phyloP scores from a whole-genome alignment of 2,113 vertebrate genomes.

The Platichthys flesus region DNA sequence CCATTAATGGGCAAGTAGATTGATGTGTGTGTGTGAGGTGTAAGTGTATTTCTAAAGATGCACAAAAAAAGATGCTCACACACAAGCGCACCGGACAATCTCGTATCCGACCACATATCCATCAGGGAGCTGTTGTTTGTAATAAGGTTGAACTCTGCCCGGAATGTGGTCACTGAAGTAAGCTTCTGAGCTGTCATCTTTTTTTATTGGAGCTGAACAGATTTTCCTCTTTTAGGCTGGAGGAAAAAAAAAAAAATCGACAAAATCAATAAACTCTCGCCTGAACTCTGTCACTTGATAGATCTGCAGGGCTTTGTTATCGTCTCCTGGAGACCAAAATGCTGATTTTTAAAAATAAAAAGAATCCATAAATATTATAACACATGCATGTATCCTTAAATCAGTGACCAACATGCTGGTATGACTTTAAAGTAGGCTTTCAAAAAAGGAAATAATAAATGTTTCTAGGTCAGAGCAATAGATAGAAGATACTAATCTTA shows the following conservation, averaged over 20 bases:
- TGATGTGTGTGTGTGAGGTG: slow-evolving; percentile 38
- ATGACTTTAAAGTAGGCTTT: slow-evolving; percentile 34
- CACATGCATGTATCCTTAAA: slow-evolving; percentile 3
- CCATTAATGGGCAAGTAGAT: slow-evolving; percentile 43
- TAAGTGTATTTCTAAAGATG: slow-evolving; percentile 24
- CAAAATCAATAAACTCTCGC: slow-evolving; percentile 26
- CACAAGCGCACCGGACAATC: neutral
- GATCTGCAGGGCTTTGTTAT: neutral
- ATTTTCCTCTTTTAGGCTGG: slow-evolving; percentile 15
- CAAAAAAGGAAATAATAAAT: slow-evolving; percentile 31
- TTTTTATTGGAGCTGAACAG: slow-evolving; percentile 47
- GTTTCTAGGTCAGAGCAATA: slow-evolving; percentile 7
- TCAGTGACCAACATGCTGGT: slow-evolving; percentile 8
- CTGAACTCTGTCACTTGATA: slow-evolving; percentile 8
- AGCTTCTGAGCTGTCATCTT: slow-evolving; percentile 38
- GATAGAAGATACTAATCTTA: slow-evolving; percentile 9
- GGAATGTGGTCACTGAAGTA: slow-evolving; percentile 41
- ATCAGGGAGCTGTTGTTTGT: slow-evolving; percentile 61
- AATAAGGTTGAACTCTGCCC: slow-evolving; percentile 56
- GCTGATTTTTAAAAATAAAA: slow-evolving; percentile 27
- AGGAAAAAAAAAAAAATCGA: neutral
- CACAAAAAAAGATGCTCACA: slow-evolving; percentile 6
- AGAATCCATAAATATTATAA: slow-evolving; percentile 44
- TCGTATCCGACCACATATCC: slow-evolving; percentile 35
- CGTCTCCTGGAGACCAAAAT: slow-evolving; percentile 11